Base-by-base conservation (phyloP, 92 coral and sea anemone species). In the Plumapathes pennacea region DNA sequence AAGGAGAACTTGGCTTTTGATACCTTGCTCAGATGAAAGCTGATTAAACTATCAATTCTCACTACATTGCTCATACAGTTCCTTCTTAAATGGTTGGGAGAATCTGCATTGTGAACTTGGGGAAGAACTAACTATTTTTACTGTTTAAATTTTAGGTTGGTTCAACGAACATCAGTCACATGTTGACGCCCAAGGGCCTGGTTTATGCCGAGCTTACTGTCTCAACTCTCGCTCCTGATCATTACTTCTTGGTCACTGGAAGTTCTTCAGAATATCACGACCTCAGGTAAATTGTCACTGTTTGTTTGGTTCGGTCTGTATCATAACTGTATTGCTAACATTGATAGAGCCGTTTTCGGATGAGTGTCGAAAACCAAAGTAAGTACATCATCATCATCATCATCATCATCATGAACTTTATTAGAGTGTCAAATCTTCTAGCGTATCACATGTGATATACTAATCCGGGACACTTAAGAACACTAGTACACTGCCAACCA, bases 201-300 rank as follows among this genome's bases (percentile, higher is more conserved):
- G 96, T 91, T 1, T 88, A 84, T 43, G 90, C 92, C 5, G 97
- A 91, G 59, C 46, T 91, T 23, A 91, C 97, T 9, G 83, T 91
- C 32, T 88, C 97, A n/a, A 69, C 91, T 1, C 49, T 91, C 1
- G 75, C 89, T 38, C 69, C 82, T 19, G 87, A 91, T 27, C 96
- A 80, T 46, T 91, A 62, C 50, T 76, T 87, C 45, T 62, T 91
- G 14, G 71, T 91, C 15, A 87, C 97, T 6, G 97, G 97, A 5
- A 87, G 96, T 48, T 85, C 90, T 1, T 87, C 97, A 1, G 97
- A 91, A 38, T 91, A 74, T 77, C 97, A 91, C 36, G 97, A 91
- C 30, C 81, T 91, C 74, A 83, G 97, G 97, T 91, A 43, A 39
- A 27, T 18, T 14, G 12, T 13, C 32, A 4, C 17, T 8, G 15